A percentile compares a stretch with the other conserved stretches of the same genome.
phyloP scores from a whole-genome alignment of 2,888 invertebrate genomes.

The Esperia sulphurella region DNA sequence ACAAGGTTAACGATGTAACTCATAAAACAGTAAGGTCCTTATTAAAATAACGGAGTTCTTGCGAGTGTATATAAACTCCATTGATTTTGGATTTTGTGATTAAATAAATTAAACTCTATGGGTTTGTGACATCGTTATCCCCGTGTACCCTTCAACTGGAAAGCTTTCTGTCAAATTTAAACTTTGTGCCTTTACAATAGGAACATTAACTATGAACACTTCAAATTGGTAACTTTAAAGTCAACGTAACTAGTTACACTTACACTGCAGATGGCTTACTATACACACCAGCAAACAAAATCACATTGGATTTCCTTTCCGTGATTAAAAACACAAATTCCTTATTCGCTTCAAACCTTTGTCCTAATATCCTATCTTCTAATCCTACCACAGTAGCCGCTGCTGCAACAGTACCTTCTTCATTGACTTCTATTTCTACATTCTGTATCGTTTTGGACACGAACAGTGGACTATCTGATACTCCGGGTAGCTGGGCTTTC shows the following conservation, averaged over 20 bases:
- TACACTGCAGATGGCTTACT: slow-evolving; percentile 44
- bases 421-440: slow-evolving; percentile 85
- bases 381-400: slow-evolving; percentile 77
- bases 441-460: slow-evolving; percentile 83
- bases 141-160: too few species aligned
- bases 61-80: too few species aligned
- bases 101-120: too few species aligned
- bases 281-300: slow-evolving; percentile 82
- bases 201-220: too few species aligned
- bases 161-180: too few species aligned
- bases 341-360: slow-evolving; percentile 81
- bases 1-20: too few species aligned
- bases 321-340: slow-evolving; percentile 84
- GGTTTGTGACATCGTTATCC: too few species aligned
- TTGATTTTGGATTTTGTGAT: too few species aligned
- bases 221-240: too few species aligned
- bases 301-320: slow-evolving; percentile 78
- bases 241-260: slow-evolving; percentile 6
- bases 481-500: slow-evolving; percentile 79
- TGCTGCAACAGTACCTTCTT: slow-evolving; percentile 85
- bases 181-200: too few species aligned
- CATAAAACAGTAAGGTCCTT: too few species aligned
- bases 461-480: slow-evolving; percentile 76
- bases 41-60: too few species aligned
- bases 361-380: slow-evolving; percentile 64